Evolutionary conservation across 2,888 invertebrate species (phyloP), one percentile per base, ranked within the genome.

Genomic region (Lithophane leautieri): DNA sequence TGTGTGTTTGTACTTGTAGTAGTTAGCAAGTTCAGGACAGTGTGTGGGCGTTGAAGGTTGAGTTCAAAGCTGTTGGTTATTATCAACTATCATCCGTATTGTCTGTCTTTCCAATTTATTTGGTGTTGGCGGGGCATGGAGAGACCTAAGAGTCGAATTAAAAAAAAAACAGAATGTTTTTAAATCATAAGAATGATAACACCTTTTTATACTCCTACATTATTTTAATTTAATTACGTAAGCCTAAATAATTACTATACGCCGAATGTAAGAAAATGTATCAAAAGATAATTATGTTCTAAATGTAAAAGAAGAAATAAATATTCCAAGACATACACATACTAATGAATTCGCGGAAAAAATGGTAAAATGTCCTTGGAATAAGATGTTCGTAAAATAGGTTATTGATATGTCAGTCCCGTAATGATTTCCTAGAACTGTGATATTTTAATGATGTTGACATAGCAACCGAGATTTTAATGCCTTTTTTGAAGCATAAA

Each of bases 1-100:
- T 83, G 77, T 85, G 81, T 85, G 81, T 83, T 84, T 85, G 28
- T 60, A 34, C 60, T 60, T 60, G 82, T 78, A 72, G 70, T 79
- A 76, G 63, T 87, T 80, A 71, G 86, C 89, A 89, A 88, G 89
- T 75, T 87, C 88, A 70, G 82, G 73, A 68, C 50, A 70, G 44
- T 61, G 62, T 56, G 62, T 56, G 34, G 47, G 44, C 42, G 72
- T 56, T 56, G 50, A 69, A 77, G 74, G 69, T 70, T 70, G 72
- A 70, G 68, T 67, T 67, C 70, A 68, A 61, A 77, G 47, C 22
- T 47, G 19, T 19, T 22, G 16, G 54, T 66, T 81, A 42, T 73
- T 44, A 22, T 65, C 58, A 44, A 42, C 22, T 19, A 2, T 9
- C 40, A 25, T 28, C 7, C 8, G 28, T 2, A 1, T 54, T n/a